phyloP scores from a whole-genome alignment of 2,113 vertebrate species.

The Miniopterus natalensis region DNA sequence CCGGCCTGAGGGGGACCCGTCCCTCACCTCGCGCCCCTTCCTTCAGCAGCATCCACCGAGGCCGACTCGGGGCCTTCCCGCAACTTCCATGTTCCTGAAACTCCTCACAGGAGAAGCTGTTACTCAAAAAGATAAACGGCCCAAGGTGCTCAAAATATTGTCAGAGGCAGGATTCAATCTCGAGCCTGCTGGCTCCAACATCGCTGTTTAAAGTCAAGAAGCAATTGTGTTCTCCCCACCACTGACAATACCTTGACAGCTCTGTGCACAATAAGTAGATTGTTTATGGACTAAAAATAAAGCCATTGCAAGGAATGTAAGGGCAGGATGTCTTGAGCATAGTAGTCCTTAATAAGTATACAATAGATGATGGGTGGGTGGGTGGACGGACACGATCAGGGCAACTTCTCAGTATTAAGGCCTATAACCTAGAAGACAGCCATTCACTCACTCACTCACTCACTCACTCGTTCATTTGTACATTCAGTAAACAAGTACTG shows the following conservation, averaged over 20 bases:
- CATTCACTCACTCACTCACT: no score
- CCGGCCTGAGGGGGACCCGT: rapidly evolving
- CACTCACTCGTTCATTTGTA: background rate
- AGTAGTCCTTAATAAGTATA: background rate
- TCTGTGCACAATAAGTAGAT: background rate
- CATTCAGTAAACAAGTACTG: background rate
- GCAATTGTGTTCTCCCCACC: background rate
- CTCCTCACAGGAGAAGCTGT: background rate
- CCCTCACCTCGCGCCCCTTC: background rate
- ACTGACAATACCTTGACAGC: background rate
- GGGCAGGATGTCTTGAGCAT: background rate
- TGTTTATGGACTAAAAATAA: conserved; percentile 36
- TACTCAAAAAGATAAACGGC: background rate
- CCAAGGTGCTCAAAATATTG: background rate
- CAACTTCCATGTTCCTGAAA: background rate
- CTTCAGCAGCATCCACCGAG: background rate
- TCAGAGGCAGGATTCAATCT: background rate
- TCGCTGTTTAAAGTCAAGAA: background rate
- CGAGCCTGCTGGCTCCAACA: background rate
- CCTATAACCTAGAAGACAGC: background rate
- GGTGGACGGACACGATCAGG: background rate
- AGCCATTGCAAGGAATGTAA: background rate
- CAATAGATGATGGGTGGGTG: no score
- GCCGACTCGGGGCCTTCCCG: background rate
- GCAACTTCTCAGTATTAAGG: background rate